A percentile compares a stretch with the other conserved stretches of the same genome.
Evolutionary conservation across 1,140 invertebrate genomes (phyloP).

Genomic region (Rhynchophorus ferrugineus): DNA sequence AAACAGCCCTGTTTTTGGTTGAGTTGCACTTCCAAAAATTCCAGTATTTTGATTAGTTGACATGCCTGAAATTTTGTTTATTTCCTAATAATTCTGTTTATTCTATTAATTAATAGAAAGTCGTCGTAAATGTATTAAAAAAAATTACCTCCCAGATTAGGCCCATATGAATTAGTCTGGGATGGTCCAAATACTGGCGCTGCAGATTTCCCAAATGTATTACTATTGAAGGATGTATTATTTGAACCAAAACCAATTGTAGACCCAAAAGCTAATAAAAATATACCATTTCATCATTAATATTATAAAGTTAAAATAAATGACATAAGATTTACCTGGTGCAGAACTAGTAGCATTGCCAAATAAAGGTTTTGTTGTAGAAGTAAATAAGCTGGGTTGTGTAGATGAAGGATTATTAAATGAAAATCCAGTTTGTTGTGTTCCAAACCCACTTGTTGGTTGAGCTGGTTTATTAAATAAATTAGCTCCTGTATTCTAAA

Average conservation of each 20-base stretch:
- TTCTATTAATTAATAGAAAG: neutral
- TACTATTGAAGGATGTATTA: constrained; percentile 40
- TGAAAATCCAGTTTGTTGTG: constrained; percentile 21
- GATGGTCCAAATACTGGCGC: constrained; percentile 30
- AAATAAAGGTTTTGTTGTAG: constrained; percentile 41
- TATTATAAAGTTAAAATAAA: neutral
- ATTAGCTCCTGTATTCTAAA: constrained; percentile 23
- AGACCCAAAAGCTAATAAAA: constrained; percentile 7
- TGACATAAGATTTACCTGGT: constrained; percentile 27
- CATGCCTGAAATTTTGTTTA: neutral
- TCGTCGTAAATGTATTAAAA: no score
- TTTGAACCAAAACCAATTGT: constrained; percentile 40
- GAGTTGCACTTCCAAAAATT: constrained; percentile 22
- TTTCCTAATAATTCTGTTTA: neutral
- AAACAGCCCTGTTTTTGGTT: constrained; percentile 39
- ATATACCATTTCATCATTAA: neutral
- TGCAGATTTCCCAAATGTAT: constrained; percentile 36
- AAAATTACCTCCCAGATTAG: constrained; percentile 4
- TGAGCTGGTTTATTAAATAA: constrained; percentile 32
- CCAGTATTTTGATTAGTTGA: constrained; percentile 3
- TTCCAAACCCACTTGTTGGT: constrained; percentile 26
- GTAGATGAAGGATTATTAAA: constrained; percentile 28
- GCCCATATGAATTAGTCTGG: neutral
- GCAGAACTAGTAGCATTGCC: constrained; percentile 50
- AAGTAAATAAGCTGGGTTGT: constrained; percentile 33